phyloP scores from a whole-genome alignment of 2,797 vertebrate genomes.

The Hoplostethus atlanticus region DNA sequence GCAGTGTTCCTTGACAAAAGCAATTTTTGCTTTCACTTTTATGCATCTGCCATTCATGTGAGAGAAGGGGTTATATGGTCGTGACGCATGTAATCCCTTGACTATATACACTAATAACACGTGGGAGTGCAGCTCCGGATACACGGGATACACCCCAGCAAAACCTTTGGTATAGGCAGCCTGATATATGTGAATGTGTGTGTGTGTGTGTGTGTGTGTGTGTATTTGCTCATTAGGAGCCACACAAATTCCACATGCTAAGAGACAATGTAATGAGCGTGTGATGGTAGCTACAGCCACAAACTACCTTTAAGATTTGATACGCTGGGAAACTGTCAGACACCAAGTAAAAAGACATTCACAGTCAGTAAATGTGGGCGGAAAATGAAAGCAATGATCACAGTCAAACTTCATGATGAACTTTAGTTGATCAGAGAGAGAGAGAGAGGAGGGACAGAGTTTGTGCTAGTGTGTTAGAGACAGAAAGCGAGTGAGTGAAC shows the following conservation, averaged over 20 bases:
- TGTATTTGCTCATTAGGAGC: slow-evolving; percentile 44
- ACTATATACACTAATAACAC: slow-evolving; percentile 36
- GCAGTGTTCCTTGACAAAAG: slow-evolving; percentile 65
- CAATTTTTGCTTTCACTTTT: slow-evolving; percentile 54
- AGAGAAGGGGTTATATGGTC: slow-evolving; percentile 20
- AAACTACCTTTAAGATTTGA: slow-evolving; percentile 27
- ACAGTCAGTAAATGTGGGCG: background rate
- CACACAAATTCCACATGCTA: slow-evolving; percentile 59
- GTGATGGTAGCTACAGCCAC: slow-evolving; percentile 50
- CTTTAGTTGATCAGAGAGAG: background rate
- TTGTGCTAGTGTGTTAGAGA: slow-evolving; percentile 35
- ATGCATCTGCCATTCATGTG: slow-evolving; percentile 55
- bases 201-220: slow-evolving; percentile 43
- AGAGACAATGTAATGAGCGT: slow-evolving; percentile 62
- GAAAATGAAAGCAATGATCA: background rate
- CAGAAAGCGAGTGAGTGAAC: slow-evolving; percentile 60
- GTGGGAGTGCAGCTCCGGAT: slow-evolving; percentile 5
- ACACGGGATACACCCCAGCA: background rate
- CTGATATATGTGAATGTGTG: slow-evolving; percentile 35
- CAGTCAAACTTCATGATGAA: background rate
- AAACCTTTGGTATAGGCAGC: too few species aligned
- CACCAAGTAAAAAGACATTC: slow-evolving; percentile 8
- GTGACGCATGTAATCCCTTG: slow-evolving; percentile 27
- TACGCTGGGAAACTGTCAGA: slow-evolving; percentile 20
- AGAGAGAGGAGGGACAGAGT: background rate